phyloP scores from a whole-genome alignment of 2,113 vertebrate species.

The Origma solitaria region DNA sequence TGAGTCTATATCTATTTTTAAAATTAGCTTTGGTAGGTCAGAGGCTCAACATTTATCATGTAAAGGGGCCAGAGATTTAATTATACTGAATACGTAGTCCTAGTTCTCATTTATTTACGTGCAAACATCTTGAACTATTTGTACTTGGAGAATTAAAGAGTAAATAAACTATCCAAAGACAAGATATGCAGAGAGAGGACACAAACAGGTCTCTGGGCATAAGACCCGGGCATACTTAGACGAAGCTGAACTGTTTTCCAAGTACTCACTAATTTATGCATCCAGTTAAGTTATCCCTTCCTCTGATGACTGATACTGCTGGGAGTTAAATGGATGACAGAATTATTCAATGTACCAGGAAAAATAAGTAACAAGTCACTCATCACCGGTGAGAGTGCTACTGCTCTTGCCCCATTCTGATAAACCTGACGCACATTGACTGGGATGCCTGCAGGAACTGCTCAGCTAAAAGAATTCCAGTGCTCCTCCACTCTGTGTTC shows the following conservation, averaged over 20 bases:
- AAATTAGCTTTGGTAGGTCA: neutral
- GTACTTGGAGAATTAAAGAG: neutral
- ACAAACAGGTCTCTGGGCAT: neutral
- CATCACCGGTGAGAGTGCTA: neutral
- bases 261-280: neutral
- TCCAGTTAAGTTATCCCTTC: neutral
- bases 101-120: neutral
- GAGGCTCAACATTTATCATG: neutral
- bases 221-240: neutral
- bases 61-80: neutral
- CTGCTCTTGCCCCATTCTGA: neutral
- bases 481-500: fast-evolving
- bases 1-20: neutral
- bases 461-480: neutral
- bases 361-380: neutral
- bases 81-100: neutral
- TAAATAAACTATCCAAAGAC: neutral
- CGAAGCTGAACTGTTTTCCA: neutral
- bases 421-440: neutral
- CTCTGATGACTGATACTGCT: neutral
- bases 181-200: neutral
- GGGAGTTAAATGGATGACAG: neutral
- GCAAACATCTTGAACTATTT: neutral
- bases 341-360: neutral
- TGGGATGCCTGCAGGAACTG: neutral